Conservation (phyloP, 2,797 vertebrate genomes). For the Cynopterus sphinx region DNA sequence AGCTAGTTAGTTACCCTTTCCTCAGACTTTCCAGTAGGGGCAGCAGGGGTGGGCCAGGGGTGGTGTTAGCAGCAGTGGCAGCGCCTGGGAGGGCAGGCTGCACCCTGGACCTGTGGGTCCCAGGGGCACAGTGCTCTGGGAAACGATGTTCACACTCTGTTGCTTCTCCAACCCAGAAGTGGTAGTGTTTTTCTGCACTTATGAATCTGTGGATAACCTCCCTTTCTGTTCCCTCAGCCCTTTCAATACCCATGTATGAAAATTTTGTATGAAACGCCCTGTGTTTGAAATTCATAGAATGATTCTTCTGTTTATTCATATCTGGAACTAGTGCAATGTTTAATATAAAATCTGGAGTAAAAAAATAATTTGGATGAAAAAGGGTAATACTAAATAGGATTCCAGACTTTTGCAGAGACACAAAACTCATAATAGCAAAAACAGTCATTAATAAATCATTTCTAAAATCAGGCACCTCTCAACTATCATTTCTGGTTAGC, state of each 20-base stretch:
- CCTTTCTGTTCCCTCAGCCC: neutral
- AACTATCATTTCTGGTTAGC: neutral
- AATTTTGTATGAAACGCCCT: neutral
- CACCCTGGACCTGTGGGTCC: neutral
- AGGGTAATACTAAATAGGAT: neutral
- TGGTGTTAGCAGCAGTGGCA: too few species aligned
- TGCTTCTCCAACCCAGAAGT: neutral
- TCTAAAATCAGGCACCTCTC: neutral
- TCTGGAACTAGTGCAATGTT: neutral
- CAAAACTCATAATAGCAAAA: neutral
- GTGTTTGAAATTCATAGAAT: slow-evolving; percentile 6
- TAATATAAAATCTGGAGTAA: neutral
- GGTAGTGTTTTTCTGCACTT: neutral
- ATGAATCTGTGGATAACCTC: neutral
- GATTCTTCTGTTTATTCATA: neutral
- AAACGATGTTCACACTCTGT: too few species aligned
- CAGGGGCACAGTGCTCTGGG: neutral
- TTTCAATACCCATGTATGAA: neutral
- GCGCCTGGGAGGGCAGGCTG: neutral
- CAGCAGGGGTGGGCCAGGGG: too few species aligned
- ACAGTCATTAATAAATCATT: slow-evolving; percentile 12
- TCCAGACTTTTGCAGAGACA: neutral
- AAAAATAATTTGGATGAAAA: neutral
- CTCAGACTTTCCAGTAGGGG: neutral
- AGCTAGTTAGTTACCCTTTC: neutral